Percentiles rank a stretch among this genome's conserved stretches.
Conservation (phyloP, 2,113 vertebrate species). For the Gracilinanus agilis region DNA sequence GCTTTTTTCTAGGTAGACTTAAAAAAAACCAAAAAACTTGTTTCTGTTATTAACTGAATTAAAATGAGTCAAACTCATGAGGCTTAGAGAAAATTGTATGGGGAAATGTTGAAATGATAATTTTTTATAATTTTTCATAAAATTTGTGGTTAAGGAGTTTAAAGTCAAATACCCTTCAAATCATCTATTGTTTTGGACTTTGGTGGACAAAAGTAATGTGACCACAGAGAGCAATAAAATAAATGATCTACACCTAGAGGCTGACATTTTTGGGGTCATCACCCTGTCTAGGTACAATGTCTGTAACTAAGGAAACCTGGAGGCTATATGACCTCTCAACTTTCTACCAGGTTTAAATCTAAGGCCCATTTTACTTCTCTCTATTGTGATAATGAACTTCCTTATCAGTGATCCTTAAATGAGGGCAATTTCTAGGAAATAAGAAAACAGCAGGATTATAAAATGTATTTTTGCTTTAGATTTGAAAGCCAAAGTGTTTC, state of each 20-base stretch:
- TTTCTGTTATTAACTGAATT: slow-evolving; percentile 31
- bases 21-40: background rate
- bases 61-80: slow-evolving; percentile 39
- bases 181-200: background rate
- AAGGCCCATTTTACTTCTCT: background rate
- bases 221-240: slow-evolving; percentile 39
- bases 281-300: background rate
- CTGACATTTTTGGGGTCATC: background rate
- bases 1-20: background rate
- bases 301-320: background rate
- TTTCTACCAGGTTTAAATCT: background rate
- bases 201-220: slow-evolving; percentile 42
- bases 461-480: background rate
- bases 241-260: background rate
- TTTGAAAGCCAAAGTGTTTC: background rate
- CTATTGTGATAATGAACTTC: background rate
- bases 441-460: no score
- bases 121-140: slow-evolving; percentile 66
- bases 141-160: slow-evolving; percentile 38
- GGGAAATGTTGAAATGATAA: slow-evolving; percentile 41
- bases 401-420: background rate
- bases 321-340: background rate
- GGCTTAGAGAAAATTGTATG: slow-evolving; percentile 48
- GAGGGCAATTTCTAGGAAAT: background rate
- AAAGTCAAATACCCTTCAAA: slow-evolving; percentile 33